A percentile compares a stretch with the other conserved stretches of the same genome.
Conservation (phyloP, 1,140 invertebrate species). For the Zeugodacus cucurbitae region DNA sequence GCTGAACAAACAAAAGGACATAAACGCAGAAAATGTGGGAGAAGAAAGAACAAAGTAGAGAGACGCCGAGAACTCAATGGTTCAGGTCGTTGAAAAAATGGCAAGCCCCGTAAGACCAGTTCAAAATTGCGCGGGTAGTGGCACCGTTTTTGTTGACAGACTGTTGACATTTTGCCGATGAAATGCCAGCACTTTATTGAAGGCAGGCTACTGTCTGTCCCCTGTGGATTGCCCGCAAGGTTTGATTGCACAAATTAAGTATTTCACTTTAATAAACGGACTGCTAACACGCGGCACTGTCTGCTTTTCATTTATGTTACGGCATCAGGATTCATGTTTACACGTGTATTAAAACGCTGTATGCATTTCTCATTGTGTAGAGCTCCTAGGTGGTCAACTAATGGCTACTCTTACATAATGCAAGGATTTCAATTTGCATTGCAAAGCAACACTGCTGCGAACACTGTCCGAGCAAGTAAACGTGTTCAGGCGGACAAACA, state of each 20-base stretch:
- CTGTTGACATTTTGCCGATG: neutral
- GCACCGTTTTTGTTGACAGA: neutral
- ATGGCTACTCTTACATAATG: neutral
- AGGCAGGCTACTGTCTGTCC: neutral
- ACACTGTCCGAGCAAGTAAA: no score
- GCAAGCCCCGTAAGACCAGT: neutral
- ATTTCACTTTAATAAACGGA: neutral
- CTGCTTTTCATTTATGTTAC: neutral
- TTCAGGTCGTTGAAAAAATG: neutral
- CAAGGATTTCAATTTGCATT: neutral
- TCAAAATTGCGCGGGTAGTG: neutral
- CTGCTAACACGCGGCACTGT: neutral
- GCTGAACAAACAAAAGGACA: neutral
- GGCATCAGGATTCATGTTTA: neutral
- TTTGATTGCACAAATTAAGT: neutral
- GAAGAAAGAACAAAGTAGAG: neutral
- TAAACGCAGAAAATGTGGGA: neutral
- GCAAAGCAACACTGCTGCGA: no score
- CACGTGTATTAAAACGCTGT: neutral
- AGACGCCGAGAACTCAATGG: neutral
- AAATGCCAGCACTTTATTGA: neutral
- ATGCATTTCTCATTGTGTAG: no score
- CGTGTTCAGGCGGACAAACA: no score
- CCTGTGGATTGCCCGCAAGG: neutral
- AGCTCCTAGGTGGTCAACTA: neutral